These are phyloP conservation scores for Chitala chitala DNA, from an alignment of 2,113 vertebrate species.

Conservation along the genomic window DNA sequence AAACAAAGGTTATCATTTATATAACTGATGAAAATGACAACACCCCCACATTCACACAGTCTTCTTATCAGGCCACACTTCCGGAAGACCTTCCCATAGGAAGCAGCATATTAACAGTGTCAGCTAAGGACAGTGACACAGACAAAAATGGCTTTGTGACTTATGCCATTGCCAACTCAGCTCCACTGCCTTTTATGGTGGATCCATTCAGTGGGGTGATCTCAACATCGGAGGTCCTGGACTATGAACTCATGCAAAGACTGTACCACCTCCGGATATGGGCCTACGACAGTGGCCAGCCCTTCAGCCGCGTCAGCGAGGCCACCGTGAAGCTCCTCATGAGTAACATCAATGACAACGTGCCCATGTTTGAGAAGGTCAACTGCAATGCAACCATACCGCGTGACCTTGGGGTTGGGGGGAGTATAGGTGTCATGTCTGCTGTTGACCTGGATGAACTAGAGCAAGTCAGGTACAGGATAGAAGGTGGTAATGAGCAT, in stretches of 20 bases:
- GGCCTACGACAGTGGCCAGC: slow-evolving; percentile 87
- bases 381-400: slow-evolving; percentile 78
- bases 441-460: slow-evolving; percentile 89
- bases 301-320: slow-evolving; percentile 79
- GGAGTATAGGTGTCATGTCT: slow-evolving; percentile 66
- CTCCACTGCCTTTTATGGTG: slow-evolving; percentile 73
- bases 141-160: slow-evolving; percentile 80
- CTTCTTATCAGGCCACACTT: slow-evolving; percentile 70
- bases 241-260: slow-evolving; percentile 90
- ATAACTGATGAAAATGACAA: slow-evolving; percentile 86
- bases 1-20: slow-evolving; percentile 67
- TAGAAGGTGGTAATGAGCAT: slow-evolving; percentile 79
- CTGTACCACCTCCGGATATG: slow-evolving; percentile 79
- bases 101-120: slow-evolving; percentile 73
- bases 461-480: slow-evolving; percentile 76
- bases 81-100: slow-evolving; percentile 82
- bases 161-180: slow-evolving; percentile 71
- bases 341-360: slow-evolving; percentile 88
- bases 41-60: slow-evolving; percentile 67
- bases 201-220: slow-evolving; percentile 81
- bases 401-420: slow-evolving; percentile 64
- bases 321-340: slow-evolving; percentile 77
- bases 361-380: slow-evolving; percentile 83
- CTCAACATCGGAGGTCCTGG: slow-evolving; percentile 75
- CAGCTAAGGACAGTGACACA: slow-evolving; percentile 73